Evolutionary conservation across 2,888 invertebrate species (phyloP).

Genomic region (Erebia aethiops): DNA sequence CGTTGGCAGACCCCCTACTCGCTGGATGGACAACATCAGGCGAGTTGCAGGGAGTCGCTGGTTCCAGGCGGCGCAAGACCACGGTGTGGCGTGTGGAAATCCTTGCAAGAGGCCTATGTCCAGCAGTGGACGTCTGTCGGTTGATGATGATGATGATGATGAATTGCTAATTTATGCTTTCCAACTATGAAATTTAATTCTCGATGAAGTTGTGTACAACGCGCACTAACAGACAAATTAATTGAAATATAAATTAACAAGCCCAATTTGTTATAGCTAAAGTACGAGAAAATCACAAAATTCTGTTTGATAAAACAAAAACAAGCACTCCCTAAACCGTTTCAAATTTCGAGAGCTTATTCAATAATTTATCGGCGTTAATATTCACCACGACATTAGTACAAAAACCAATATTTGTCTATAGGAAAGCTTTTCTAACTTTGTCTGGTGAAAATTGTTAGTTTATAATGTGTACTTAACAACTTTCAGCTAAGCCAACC

Average conservation of each 20-base stretch:
- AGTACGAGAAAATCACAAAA: neutral
- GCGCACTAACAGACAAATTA: neutral
- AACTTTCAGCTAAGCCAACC: slow-evolving; percentile 40
- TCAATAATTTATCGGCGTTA: slow-evolving; percentile 29
- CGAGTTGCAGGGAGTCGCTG: too few species aligned
- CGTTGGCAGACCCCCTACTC: too few species aligned
- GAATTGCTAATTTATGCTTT: too few species aligned
- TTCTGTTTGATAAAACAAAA: slow-evolving; percentile 1
- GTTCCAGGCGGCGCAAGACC: too few species aligned
- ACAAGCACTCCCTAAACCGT: slow-evolving; percentile 21
- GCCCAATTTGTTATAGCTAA: neutral
- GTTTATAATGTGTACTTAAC: slow-evolving; percentile 30
- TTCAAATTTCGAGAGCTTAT: slow-evolving; percentile 27
- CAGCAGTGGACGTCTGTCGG: too few species aligned
- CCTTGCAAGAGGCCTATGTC: too few species aligned
- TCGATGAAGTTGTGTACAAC: neutral
- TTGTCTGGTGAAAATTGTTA: slow-evolving; percentile 32
- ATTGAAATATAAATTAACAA: neutral
- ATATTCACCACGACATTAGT: slow-evolving; percentile 32
- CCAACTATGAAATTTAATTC: neutral
- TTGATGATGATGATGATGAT: too few species aligned
- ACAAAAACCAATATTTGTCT: slow-evolving; percentile 35
- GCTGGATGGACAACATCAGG: too few species aligned
- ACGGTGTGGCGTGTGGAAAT: too few species aligned
- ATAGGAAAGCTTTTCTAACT: slow-evolving; percentile 35